A percentile compares a stretch with the other conserved stretches of the same genome.
phyloP scores from a whole-genome alignment of 2,888 invertebrate species.

The Plebejus melissa region DNA sequence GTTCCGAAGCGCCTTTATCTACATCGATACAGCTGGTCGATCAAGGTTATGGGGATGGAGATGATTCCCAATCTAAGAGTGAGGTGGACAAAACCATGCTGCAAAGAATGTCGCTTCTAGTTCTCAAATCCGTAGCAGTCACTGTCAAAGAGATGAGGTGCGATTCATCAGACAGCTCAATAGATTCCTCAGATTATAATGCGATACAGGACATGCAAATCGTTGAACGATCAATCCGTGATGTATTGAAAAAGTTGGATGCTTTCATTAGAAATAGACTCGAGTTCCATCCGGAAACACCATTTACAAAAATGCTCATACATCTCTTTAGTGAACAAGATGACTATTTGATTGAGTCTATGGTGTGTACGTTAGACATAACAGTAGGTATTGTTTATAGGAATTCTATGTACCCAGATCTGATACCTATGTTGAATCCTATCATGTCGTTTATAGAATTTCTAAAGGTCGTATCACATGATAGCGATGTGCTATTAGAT shows the following conservation, averaged over 20 bases:
- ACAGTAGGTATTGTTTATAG: slow-evolving; percentile 91
- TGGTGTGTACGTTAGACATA: slow-evolving; percentile 94
- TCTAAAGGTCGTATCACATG: slow-evolving; percentile 88
- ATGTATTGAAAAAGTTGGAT: slow-evolving; percentile 89
- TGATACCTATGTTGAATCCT: slow-evolving; percentile 90
- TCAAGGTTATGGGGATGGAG: slow-evolving; percentile 68
- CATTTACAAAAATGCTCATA: slow-evolving; percentile 92
- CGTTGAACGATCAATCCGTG: slow-evolving; percentile 90
- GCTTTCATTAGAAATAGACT: slow-evolving; percentile 88
- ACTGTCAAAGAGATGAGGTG: slow-evolving; percentile 94
- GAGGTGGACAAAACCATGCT: slow-evolving; percentile 88
- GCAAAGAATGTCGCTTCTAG: slow-evolving; percentile 91
- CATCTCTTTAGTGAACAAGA: slow-evolving; percentile 94
- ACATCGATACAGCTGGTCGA: slow-evolving; percentile 67
- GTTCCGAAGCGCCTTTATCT: slow-evolving; percentile 57
- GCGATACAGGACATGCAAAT: slow-evolving; percentile 93
- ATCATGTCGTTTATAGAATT: slow-evolving; percentile 93
- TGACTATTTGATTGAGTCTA: slow-evolving; percentile 93
- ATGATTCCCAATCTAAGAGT: slow-evolving; percentile 59
- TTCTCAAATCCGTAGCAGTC: slow-evolving; percentile 92
- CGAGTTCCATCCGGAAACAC: slow-evolving; percentile 92
- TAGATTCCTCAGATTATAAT: slow-evolving; percentile 91
- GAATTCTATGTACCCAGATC: slow-evolving; percentile 88
- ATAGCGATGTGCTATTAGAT: slow-evolving; percentile 89
- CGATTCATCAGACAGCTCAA: slow-evolving; percentile 91